Evolutionary conservation across 1,140 invertebrate genomes (phyloP).

Genomic region (Tetramorium simillimum): DNA sequence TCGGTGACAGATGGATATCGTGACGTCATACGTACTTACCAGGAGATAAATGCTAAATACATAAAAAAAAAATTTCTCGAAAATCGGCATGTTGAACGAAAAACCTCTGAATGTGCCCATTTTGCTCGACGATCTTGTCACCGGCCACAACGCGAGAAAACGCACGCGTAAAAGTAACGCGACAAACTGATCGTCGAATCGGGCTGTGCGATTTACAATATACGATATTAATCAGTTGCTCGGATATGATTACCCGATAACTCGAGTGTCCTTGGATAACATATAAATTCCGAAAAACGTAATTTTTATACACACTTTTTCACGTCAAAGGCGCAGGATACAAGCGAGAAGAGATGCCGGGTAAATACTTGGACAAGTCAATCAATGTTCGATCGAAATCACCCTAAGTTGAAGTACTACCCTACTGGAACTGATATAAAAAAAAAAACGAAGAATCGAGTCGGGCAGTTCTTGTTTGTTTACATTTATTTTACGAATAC

Average conservation of each 20-base stretch:
- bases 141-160: not conserved
- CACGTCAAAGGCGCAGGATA: no score
- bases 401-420: not conserved
- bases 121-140: not conserved
- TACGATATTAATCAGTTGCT: not conserved
- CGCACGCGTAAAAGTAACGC: not conserved
- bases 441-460: not conserved
- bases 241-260: not conserved
- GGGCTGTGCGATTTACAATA: not conserved
- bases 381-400: not conserved
- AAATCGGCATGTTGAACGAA: not conserved
- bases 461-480: not conserved
- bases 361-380: not conserved
- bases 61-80: not conserved
- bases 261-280: not conserved
- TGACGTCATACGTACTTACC: not conserved
- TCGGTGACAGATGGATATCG: not conserved
- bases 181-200: not conserved
- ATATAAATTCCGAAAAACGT: not conserved
- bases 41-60: not conserved
- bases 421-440: not conserved
- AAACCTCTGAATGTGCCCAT: not conserved
- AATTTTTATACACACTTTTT: no score
- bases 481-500: conserved; percentile 38
- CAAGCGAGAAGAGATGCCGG: no score